Evolutionary conservation across 1,140 invertebrate species (phyloP).

Genomic region (Drosophila pectinifera): DNA sequence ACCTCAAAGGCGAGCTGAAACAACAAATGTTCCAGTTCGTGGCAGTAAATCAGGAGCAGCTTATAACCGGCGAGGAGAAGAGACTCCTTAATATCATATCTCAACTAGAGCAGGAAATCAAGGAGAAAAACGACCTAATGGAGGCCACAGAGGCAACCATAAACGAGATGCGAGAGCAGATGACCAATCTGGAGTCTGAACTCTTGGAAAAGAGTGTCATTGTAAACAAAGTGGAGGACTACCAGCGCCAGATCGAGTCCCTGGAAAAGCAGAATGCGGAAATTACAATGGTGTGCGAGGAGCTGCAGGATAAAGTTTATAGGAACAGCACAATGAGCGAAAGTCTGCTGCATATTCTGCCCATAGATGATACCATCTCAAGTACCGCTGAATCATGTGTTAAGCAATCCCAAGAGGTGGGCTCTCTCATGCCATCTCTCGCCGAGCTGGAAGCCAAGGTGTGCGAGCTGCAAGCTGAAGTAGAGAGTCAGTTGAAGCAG

Average conservation of each 20-base stretch:
- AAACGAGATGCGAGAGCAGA: slow-evolving; percentile 69
- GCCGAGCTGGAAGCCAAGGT: slow-evolving; percentile 25
- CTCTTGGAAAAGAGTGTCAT: slow-evolving; percentile 73
- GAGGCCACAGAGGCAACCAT: slow-evolving; percentile 58
- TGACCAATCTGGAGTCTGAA: slow-evolving; percentile 55
- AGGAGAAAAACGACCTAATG: slow-evolving; percentile 55
- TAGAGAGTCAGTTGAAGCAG: slow-evolving; percentile 21
- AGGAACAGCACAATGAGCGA: slow-evolving; percentile 63
- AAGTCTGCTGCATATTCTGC: slow-evolving; percentile 8
- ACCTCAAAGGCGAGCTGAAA: slow-evolving; percentile 39
- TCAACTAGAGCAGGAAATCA: slow-evolving; percentile 46
- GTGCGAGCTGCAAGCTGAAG: slow-evolving; percentile 28
- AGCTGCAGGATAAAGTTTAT: slow-evolving; percentile 67
- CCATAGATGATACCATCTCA: slow-evolving; percentile 8
- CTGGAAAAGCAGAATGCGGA: slow-evolving; percentile 73
- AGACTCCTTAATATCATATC: slow-evolving; percentile 33
- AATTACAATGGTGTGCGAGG: slow-evolving; percentile 70
- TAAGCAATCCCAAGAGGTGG: neutral
- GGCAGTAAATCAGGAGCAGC: neutral
- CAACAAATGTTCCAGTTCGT: slow-evolving; percentile 48
- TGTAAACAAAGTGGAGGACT: slow-evolving; percentile 64
- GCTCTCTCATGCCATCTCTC: slow-evolving; percentile 1
- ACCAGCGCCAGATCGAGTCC: slow-evolving; percentile 68
- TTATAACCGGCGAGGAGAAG: neutral
- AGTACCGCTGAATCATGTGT: neutral